Base-by-base conservation (phyloP, 1,140 invertebrate species). In the Formica exsecta region DNA sequence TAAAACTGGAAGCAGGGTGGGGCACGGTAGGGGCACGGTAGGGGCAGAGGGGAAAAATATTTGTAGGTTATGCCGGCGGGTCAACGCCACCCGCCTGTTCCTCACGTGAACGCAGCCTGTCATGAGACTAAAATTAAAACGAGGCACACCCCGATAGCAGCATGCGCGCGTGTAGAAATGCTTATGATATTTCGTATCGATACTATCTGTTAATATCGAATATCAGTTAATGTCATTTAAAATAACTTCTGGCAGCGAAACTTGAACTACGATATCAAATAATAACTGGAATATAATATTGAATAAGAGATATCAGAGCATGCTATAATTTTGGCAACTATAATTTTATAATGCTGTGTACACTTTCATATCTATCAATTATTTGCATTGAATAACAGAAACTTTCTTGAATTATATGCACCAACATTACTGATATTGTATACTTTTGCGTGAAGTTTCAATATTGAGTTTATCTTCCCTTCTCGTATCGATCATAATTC, bases 121-220 rank as follows among this genome's bases (percentile, higher is more conserved):
- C 88, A 87, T 68, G 87, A 41, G 85, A 91, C 93, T 95, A 95
- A 95, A 95, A 94, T 94, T 95, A 95, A 94, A 94, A 93, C 92
- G 88, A 92, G 93, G 88, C 74, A 89, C 91, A 89, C 75, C 89
- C 89, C 54, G 54, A 61, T 61, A 74, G 73, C 54, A 54, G 73
- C 70, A 29, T 29, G 64, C 79, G 48, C 73, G 68, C 57, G 41
- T 25, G 64, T 25, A 38, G 44, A 68, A 66, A 70, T 41, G 22
- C 64, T 68, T 13, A 7, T 4, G 7, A 68, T 54, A 54, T 4
- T 36, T 38, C 16, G 13, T 36, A 36, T 77, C 41, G 38, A 22
- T 54, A 68, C 48, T 68, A 51, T 54, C 25, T 5, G 36, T 7
- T 19, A 77, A 13, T 29, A 25, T 41, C 36, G 13, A 41, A 44